Evolutionary conservation across 2,888 invertebrate species (phyloP).

Genomic region (Neoaliturus tenellus): DNA sequence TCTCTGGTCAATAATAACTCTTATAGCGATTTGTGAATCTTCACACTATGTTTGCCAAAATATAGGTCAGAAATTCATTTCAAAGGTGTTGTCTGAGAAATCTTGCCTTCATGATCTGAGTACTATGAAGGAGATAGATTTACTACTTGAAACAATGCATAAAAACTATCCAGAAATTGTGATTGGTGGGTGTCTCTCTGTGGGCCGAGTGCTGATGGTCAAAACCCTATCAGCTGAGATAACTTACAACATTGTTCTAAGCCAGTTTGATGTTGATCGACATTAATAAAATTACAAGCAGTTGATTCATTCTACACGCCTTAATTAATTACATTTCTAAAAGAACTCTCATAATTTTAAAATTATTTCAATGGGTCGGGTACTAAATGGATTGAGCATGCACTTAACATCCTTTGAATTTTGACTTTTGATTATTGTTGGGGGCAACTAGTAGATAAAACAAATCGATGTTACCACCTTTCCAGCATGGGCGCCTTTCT

Average conservation of each 20-base stretch:
- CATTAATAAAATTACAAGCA: not conserved
- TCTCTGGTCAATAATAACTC: not conserved
- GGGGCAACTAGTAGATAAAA: too few relatives aligned
- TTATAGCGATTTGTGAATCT: not conserved
- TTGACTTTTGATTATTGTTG: too few relatives aligned
- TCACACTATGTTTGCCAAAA: not conserved
- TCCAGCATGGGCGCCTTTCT: too few relatives aligned
- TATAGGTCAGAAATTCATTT: slow-evolving; percentile 1
- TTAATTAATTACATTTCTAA: too few relatives aligned
- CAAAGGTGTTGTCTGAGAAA: not conserved
- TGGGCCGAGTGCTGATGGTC: not conserved
- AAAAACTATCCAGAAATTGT: slow-evolving; percentile 5
- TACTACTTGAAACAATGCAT: not conserved
- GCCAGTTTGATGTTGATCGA: not conserved
- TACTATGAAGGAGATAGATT: not conserved
- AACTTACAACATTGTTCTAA: slow-evolving; percentile 2
- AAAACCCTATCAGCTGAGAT: not conserved
- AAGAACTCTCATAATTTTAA: too few relatives aligned
- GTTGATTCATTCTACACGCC: too few relatives aligned
- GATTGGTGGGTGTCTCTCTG: not conserved
- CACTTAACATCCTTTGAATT: too few relatives aligned
- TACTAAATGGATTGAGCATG: too few relatives aligned
- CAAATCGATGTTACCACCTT: too few relatives aligned
- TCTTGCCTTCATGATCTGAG: not conserved
- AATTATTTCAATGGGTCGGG: too few relatives aligned